A percentile compares a stretch with the other conserved stretches of the same genome.
Evolutionary conservation across 2,797 vertebrate genomes (phyloP).

Genomic region (Gouania willdenowi): DNA sequence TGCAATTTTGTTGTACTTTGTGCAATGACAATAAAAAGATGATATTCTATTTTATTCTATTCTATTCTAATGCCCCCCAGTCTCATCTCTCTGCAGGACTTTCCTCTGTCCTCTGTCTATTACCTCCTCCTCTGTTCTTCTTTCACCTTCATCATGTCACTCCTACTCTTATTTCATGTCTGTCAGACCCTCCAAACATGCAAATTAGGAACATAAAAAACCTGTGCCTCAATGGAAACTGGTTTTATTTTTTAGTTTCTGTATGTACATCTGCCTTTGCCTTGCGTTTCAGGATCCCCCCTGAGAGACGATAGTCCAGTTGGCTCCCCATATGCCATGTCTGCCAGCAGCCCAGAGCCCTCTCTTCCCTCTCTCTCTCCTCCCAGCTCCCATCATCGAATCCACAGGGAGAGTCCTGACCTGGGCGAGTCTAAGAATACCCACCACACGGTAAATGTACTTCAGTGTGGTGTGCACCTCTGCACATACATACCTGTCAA

Average conservation of each 20-base stretch:
- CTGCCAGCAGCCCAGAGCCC: slow-evolving; percentile 72
- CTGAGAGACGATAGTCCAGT: slow-evolving; percentile 68
- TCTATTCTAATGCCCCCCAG: no score
- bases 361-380: slow-evolving; percentile 70
- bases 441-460: slow-evolving; percentile 56
- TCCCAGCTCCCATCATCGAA: slow-evolving; percentile 61
- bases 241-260: no score
- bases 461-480: background rate
- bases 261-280: slow-evolving; percentile 8
- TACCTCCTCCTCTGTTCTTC: background rate
- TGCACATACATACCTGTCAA: no score
- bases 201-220: no score
- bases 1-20: no score
- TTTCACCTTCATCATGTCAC: slow-evolving; percentile 45
- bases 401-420: slow-evolving; percentile 64
- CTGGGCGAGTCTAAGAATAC: slow-evolving; percentile 67
- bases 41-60: no score
- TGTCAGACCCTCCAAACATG: slow-evolving; percentile 13
- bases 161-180: slow-evolving; percentile 26
- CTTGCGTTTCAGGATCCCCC: slow-evolving; percentile 59
- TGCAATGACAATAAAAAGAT: no score
- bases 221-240: background rate
- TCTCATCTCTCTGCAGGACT: no score
- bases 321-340: slow-evolving; percentile 64
- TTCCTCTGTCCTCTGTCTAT: slow-evolving; percentile 25